These are phyloP conservation scores for Eumerus sabulonum DNA, from an alignment of 2,888 invertebrate species.

Conservation along the genomic window DNA sequence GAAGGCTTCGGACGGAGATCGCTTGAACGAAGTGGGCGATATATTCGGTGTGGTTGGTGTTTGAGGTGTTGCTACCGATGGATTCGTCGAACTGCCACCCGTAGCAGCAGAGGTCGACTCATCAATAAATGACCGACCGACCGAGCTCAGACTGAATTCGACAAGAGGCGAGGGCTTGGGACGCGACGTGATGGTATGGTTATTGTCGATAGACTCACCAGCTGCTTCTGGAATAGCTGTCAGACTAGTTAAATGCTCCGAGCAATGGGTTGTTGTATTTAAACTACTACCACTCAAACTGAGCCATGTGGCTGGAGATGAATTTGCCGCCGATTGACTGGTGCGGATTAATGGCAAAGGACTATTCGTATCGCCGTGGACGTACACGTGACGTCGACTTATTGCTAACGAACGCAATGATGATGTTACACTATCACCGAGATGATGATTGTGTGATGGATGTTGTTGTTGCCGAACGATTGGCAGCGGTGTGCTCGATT, in stretches of 20 bases:
- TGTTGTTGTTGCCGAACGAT: constrained; percentile 66
- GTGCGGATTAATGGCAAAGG: constrained; percentile 38
- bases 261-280: constrained; percentile 72
- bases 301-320: constrained; percentile 72
- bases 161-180: constrained; percentile 72
- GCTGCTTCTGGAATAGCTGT: constrained; percentile 78
- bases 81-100: constrained; percentile 68
- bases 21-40: constrained; percentile 78
- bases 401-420: constrained; percentile 71
- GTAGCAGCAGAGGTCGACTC: constrained; percentile 71
- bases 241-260: constrained; percentile 74
- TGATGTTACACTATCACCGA: constrained; percentile 70
- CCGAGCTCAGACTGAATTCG: constrained; percentile 78
- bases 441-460: constrained; percentile 69
- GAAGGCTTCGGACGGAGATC: constrained; percentile 81
- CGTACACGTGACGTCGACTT: constrained; percentile 69
- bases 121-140: constrained; percentile 78
- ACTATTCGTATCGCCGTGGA: constrained; percentile 50
- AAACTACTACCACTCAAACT: constrained; percentile 76
- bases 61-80: constrained; percentile 82
- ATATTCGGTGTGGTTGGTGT: constrained; percentile 84
- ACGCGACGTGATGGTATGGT: constrained; percentile 19
- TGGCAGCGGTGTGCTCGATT: constrained; percentile 58
- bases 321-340: constrained; percentile 54
- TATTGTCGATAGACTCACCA: constrained; percentile 54